Base-by-base conservation (phyloP, 2,888 invertebrate genomes). In the Mycogona germanica region DNA sequence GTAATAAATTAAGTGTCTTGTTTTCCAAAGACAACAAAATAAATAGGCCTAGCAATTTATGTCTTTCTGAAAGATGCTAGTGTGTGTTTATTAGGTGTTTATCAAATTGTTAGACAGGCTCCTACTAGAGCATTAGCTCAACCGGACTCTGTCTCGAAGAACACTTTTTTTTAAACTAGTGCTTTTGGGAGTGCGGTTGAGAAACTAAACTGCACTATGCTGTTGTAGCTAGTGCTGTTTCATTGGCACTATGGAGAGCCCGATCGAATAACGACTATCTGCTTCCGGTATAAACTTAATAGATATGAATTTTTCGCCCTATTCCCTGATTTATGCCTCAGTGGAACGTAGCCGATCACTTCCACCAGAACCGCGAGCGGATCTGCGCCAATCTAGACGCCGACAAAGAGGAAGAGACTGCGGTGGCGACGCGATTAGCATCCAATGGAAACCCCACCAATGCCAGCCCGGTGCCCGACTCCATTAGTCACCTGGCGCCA, bases 261-360 rank as follows among this genome's bases (percentile, higher is more conserved):
- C 5, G 9, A 47, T 21, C 19, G 23, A 32, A 37, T 21, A 44
- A 21, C n/a, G 7, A 41, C 19, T 7, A 5, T 32, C 14, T 17
- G 28, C 19, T 57, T 37, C 23, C 1, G 5, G 2, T 41, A 12
- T 29, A 41, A n/a, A 23, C 44, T 14, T 45, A 9, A 5, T 45
- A 9, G 3, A 14, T 25, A 23, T 25, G 45, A 25, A 14, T 9
- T n/a, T n/a, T n/a, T n/a, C 19, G 1, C 5, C 21, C 17, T n/a
- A 9, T 7, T 7, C 5, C 9, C 25, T 23, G 17, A 12, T 57
- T 30, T 29, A 26, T 21, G 37, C 14, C 26, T 30, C 74, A 93
- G 92, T 97, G 96, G 97, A 97, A 96, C 69, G 93, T 97, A 64
- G 92, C 95, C 0, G 97, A 97, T 73, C 95, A 92, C 69, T 83